Base-by-base conservation (phyloP, 2,888 invertebrate species). In the Auanema sp. region DNA sequence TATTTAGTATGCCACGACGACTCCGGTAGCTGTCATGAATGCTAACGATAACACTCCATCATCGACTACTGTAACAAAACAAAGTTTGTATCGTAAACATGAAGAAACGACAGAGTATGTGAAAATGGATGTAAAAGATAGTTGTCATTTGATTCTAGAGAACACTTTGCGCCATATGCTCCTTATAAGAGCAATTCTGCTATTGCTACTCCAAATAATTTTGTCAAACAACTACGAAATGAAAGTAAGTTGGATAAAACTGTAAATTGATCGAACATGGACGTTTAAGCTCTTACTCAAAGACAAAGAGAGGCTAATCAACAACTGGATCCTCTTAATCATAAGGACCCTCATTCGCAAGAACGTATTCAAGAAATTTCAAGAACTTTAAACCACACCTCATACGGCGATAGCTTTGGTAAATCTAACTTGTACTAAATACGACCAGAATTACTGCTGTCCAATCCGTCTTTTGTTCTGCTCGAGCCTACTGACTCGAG, bases 151-250 rank as follows among this genome's bases (percentile, higher is more conserved):
- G 14, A 8, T 64, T 67, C 51, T 58, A 65, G 71, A 66, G 72
- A 67, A 59, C 65, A 68, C 53, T 76, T 68, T 53, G 71, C 72
- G 42, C 77, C 75, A 25, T 74, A 75, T 42, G 76, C 81, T 43
- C 81, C 81, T 6, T 82, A 82, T 66, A 77, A 72, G 57, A 65
- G 71, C 0, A 55, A 64, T 16, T 66, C 65, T 21, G 64, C 74
- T 18, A 70, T 75, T 18, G 58, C 61, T 12, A 72, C 76, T 4
- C 81, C 81, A 14, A 76, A 74, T 64, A 75, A 79, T 50, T 82
- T 83, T 61, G 83, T 81, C 24, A 76, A 78, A 8, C 79, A 79
- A 66, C 69, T 82, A 21, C 74, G 82, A 40, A 81, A 82, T 66
- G 81, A 83, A 53, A 79, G 82, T 82, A 52, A 70, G 69, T 58